These are phyloP conservation scores for Bursaphelenchus okinawaensis DNA, from an alignment of 2,888 invertebrate species.

Conservation along the genomic window DNA sequence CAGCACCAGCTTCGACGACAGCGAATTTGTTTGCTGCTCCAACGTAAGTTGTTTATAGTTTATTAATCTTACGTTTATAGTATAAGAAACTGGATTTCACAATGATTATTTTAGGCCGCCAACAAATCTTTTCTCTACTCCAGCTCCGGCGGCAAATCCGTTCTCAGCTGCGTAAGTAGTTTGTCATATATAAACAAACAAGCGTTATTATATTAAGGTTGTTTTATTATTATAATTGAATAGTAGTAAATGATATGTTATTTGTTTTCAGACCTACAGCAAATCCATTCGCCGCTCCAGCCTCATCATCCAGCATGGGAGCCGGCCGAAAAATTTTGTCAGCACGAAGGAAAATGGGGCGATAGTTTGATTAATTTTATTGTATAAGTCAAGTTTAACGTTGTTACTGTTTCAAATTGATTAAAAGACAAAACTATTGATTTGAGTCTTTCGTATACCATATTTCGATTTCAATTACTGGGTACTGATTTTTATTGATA, in stretches of 20 bases:
- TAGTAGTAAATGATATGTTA: no score
- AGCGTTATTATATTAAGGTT: no score
- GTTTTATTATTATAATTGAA: no score
- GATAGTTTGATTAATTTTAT: background rate
- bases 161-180: no score
- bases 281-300: background rate
- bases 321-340: background rate
- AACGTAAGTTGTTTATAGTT: background rate
- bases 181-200: no score
- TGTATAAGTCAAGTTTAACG: background rate
- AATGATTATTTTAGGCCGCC: no score
- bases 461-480: background rate
- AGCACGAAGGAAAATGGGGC: background rate
- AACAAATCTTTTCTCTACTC: no score
- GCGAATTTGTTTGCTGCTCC: background rate
- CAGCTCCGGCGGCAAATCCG: no score
- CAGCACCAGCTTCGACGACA: no score
- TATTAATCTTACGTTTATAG: background rate
- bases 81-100: no score
- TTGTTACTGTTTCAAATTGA: background rate
- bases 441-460: background rate
- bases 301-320: background rate
- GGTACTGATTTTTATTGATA: background rate
- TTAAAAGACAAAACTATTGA: background rate
- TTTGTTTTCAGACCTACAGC: background rate